Conservation (phyloP, 1,140 invertebrate species). For the Halesus radiatus region DNA sequence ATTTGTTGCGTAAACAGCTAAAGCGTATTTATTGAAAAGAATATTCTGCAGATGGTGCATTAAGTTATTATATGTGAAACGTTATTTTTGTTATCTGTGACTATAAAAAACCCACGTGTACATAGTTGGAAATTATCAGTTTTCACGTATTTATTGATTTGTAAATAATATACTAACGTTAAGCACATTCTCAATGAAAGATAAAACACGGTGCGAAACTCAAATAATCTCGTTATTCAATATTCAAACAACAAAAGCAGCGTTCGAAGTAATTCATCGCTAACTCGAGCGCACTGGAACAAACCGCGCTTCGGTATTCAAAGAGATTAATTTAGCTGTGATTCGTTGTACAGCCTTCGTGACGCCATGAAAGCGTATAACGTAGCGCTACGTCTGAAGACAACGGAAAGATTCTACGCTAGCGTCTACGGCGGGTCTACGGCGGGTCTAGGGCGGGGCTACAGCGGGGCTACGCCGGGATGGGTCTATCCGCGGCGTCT, state of each 20-base stretch:
- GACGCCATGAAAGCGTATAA: conserved; percentile 33
- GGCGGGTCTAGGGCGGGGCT: conserved; percentile 31
- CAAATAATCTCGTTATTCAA: conserved; percentile 5
- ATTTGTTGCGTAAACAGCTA: too few relatives aligned
- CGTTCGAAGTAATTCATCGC: neutral
- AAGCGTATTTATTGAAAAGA: too few relatives aligned
- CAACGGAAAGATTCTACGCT: conserved; percentile 46
- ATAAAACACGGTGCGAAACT: neutral
- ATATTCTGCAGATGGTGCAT: too few relatives aligned
- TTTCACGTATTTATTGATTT: too few relatives aligned
- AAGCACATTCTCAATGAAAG: neutral
- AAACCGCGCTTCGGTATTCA: conserved; percentile 26
- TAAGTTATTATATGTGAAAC: too few relatives aligned
- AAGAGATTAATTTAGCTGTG: conserved; percentile 16
- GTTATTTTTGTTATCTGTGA: too few relatives aligned
- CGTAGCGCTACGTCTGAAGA: conserved; percentile 39
- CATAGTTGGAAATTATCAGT: too few relatives aligned
- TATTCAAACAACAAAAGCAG: too few relatives aligned
- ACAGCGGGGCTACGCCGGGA: neutral
- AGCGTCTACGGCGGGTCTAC: conserved; percentile 19
- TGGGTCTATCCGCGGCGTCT: neutral
- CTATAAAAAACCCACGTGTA: too few relatives aligned
- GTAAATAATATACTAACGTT: too few relatives aligned
- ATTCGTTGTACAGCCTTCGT: conserved; percentile 16
- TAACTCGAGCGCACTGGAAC: conserved; percentile 9